Evolutionary conservation across 2,797 vertebrate species (phyloP), one percentile per base, ranked within the genome.

Genomic region (Podarcis siculus): DNA sequence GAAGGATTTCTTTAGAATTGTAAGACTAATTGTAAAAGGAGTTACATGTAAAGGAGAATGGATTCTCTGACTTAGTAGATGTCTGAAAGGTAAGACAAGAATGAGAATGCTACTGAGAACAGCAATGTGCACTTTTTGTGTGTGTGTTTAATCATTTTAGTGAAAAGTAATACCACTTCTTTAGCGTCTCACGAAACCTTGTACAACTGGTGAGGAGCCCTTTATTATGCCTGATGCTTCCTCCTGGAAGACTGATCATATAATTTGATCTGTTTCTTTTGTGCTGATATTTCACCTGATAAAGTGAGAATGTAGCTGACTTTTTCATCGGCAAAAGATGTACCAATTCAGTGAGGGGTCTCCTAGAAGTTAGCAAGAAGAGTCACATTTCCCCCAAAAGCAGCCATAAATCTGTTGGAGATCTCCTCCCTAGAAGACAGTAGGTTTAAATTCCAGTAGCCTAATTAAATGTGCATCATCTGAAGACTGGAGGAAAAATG

Each of bases 291-390:
- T 91, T 92, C 73, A 85, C 23, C 19, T 78, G 8, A 86, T 19
- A 89, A 25, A 87, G 64, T 58, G 66, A 92, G 87, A 88, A 92
- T 61, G 19, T 23, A 5, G 15, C 37, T 89, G 23, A 79, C 37
- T 13, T 88, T 55, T 82, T 67, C 45, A 94, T 17, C 80, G 82
- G 87, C 23, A 85, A 83, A 86, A 89, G 37, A 82, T 45, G 64
- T 91, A 69, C 1, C 0, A 55, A 27, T 39, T 72, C 61, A 39
- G 86, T 93, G 86, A 78, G 76, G 49, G 83, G 86, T 58, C 64
- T 86, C 73, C 17, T 42, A 73, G 49, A 32, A 89, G 39, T 79
- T 17, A 87, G 5, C 21, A 45, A 89, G 35, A 42, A 58, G 45
- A 89, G 32, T 4, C 55, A 3, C 49, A 30, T 80, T 67, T 79